Evolutionary conservation across 2,113 vertebrate genomes (phyloP), one percentile per base, ranked within the genome.

Genomic region (Cinclus mexicanus): DNA sequence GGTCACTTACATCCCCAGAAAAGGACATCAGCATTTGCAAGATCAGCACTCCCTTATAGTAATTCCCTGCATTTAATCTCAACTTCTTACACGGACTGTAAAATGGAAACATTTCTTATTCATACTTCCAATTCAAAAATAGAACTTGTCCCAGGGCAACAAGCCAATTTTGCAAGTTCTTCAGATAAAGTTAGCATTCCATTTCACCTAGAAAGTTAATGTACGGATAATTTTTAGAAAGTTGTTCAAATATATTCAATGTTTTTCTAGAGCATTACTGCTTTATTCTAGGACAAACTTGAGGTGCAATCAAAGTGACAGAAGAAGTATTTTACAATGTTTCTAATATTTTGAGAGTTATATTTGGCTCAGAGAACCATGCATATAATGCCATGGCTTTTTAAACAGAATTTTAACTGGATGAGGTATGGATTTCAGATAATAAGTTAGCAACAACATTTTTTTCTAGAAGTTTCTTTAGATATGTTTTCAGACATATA

Each of bases 191-290:
- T 50, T 80, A 72, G 63, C 2, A 64, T 77, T 68, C 41, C 8
- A 46, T 17, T 53, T 11, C 50, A 56, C 7, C 9, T 12, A 33
- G 9, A 70, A 85, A 74, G 1, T 31, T 65, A 85, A 64, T 13
- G 25, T 26, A 33, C 1, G 5, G 69, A 60, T 42, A 8, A 56
- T 29, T 89, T 89, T 89, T 28, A 69, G 41, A 64, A 78, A 69
- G 9, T 5, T 31, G 4, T n/a, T 79, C 12, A 33, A 49, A 18
- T 21, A 24, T 4, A 5, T 53, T 47, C 5, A 42, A 0, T 26
- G 3, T 22, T 75, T 75, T 12, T 33, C 31, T 70, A 33, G 13
- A 67, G 3, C 0, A 0, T 19, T 71, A 23, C 4, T 11, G 39
- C 56, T 92, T 77, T 63, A 26, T 76, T 81, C 25, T 15, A 47